These are phyloP conservation scores for Campoletis raptor DNA, from an alignment of 2,888 invertebrate genomes.

Conservation along the genomic window DNA sequence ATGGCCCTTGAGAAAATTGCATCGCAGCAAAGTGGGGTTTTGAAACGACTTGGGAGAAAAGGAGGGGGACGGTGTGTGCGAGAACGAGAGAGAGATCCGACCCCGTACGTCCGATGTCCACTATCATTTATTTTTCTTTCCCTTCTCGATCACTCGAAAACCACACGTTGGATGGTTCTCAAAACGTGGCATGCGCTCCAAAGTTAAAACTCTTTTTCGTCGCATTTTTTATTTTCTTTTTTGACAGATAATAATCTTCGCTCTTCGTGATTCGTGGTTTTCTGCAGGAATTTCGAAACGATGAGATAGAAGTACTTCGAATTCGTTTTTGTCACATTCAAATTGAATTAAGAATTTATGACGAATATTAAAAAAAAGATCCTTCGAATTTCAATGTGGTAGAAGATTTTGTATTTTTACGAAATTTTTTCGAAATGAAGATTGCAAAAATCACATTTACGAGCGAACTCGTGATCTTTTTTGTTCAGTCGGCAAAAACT, in stretches of 20 bases:
- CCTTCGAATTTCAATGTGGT: background rate
- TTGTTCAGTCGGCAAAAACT: background rate
- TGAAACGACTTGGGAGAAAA: background rate
- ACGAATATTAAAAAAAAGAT: background rate
- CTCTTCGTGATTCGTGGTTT: background rate
- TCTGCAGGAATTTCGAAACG: background rate
- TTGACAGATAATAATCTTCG: background rate
- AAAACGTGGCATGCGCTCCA: background rate
- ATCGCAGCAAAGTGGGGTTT: background rate
- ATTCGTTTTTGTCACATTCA: background rate
- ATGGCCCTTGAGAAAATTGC: conserved; percentile 9
- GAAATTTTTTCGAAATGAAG: background rate
- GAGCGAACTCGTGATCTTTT: background rate
- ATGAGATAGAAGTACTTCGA: background rate
- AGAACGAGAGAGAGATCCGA: background rate
- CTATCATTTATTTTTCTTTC: conserved; percentile 16
- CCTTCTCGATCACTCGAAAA: conserved; percentile 5
- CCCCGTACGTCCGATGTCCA: background rate
- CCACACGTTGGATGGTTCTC: background rate
- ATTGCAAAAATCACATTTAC: background rate
- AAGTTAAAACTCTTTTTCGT: background rate
- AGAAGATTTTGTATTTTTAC: background rate
- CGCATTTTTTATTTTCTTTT: background rate
- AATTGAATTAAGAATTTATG: background rate
- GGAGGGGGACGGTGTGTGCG: background rate